Evolutionary conservation across 2,888 invertebrate species (phyloP).

Genomic region (Bombyx huttoni): DNA sequence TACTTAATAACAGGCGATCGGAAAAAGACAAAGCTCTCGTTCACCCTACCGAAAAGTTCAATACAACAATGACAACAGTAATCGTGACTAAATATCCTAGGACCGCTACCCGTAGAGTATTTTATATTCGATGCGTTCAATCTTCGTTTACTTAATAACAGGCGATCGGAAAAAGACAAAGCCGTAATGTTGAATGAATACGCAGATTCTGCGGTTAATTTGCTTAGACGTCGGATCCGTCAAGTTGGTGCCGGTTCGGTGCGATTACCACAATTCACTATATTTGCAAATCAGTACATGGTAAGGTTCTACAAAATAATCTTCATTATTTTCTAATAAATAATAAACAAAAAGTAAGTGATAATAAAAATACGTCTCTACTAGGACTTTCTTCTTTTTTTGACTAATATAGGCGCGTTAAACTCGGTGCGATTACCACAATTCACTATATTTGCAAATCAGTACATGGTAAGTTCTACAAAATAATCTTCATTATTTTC

Average conservation of each 20-base stretch:
- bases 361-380: too few species aligned
- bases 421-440: slow-evolving; percentile 16
- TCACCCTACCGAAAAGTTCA: too few species aligned
- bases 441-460: slow-evolving; percentile 17
- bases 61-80: too few species aligned
- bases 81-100: too few species aligned
- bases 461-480: slow-evolving; percentile 17
- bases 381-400: too few species aligned
- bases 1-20: slow-evolving; percentile 23
- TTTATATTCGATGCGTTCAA: not conserved
- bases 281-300: slow-evolving; percentile 12
- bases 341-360: too few species aligned
- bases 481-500: not conserved
- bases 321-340: too few species aligned
- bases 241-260: slow-evolving; percentile 13
- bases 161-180: slow-evolving; percentile 37
- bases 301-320: slow-evolving; percentile 13
- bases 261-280: slow-evolving; percentile 21
- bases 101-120: too few species aligned
- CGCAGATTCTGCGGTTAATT: slow-evolving; percentile 21
- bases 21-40: slow-evolving; percentile 31
- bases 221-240: slow-evolving; percentile 20
- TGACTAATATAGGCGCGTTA: too few species aligned
- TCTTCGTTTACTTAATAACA: slow-evolving; percentile 7
- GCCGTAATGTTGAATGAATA: slow-evolving; percentile 26